Conservation (phyloP, 1,140 invertebrate genomes). For the Calliphora vicina region DNA sequence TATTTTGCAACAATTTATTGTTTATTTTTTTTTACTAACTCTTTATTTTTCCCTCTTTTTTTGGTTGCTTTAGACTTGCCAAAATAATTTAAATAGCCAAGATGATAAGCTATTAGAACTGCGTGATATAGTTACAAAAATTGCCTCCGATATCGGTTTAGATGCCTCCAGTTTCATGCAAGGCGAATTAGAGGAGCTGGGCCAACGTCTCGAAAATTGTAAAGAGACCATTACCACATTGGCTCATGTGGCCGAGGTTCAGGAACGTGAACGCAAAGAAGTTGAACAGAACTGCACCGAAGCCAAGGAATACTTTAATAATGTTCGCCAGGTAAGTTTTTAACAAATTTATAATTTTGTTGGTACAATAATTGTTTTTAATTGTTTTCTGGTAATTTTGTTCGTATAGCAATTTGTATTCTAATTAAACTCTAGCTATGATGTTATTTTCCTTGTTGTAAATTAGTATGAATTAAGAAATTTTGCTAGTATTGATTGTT, state of each 20-base stretch:
- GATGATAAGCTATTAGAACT: conserved; percentile 74
- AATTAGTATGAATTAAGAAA: too few species aligned
- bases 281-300: conserved; percentile 67
- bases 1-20: too few species aligned
- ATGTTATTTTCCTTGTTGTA: too few species aligned
- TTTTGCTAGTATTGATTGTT: too few species aligned
- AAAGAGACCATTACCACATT: conserved; percentile 75
- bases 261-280: conserved; percentile 67
- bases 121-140: conserved; percentile 76
- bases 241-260: conserved; percentile 77
- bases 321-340: conserved; percentile 70
- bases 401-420: too few species aligned
- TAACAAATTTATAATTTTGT: neutral
- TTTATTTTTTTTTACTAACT: neutral
- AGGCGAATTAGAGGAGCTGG: conserved; percentile 80
- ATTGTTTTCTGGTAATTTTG: neutral
- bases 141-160: conserved; percentile 78
- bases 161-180: conserved; percentile 73
- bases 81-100: conserved; percentile 77
- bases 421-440: too few species aligned
- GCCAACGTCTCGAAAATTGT: conserved; percentile 77
- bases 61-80: conserved; percentile 70
- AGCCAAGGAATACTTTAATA: conserved; percentile 70
- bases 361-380: conserved; percentile 20
- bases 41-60: neutral